Conservation (phyloP, 2,888 invertebrate species). For the Oscheius onirici region DNA sequence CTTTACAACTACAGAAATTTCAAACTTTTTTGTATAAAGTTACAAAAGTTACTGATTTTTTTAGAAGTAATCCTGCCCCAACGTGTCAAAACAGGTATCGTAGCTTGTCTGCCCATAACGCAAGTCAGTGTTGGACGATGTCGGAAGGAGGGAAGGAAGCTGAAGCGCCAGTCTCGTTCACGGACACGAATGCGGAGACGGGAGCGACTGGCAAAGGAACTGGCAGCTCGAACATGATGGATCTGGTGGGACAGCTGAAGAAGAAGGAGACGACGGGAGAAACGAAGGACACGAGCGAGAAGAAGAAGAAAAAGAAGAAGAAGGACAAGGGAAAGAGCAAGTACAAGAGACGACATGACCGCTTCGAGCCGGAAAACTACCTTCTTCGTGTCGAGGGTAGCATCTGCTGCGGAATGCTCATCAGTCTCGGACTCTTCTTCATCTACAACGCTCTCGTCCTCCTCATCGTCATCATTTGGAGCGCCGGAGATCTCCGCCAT, state of each 20-base stretch:
- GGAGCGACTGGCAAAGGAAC: constrained; percentile 3
- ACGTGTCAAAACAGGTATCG: no score
- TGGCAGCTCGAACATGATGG: constrained; percentile 38
- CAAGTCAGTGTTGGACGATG: no score
- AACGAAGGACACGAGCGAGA: constrained; percentile 1
- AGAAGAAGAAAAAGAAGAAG: constrained; percentile 35
- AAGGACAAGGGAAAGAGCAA: constrained; percentile 39
- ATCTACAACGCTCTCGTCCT: background rate
- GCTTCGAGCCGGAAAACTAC: constrained; percentile 49
- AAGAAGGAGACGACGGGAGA: constrained; percentile 21
- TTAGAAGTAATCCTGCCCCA: no score
- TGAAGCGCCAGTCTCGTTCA: constrained; percentile 12
- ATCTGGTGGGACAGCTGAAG: constrained; percentile 42
- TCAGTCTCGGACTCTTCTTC: background rate
- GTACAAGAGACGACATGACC: constrained; percentile 37
- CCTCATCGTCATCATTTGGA: constrained; percentile 12
- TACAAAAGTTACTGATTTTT: no score
- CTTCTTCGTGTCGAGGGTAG: constrained; percentile 46
- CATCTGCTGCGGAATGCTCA: constrained; percentile 42
- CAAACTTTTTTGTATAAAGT: no score
- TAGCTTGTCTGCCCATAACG: no score
- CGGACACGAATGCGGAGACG: constrained; percentile 32
- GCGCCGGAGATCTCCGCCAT: background rate
- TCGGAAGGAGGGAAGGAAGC: no score
- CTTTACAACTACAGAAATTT: no score